These are phyloP conservation scores for Onthophagus sagittarius DNA, from an alignment of 2,888 invertebrate species.

Conservation along the genomic window DNA sequence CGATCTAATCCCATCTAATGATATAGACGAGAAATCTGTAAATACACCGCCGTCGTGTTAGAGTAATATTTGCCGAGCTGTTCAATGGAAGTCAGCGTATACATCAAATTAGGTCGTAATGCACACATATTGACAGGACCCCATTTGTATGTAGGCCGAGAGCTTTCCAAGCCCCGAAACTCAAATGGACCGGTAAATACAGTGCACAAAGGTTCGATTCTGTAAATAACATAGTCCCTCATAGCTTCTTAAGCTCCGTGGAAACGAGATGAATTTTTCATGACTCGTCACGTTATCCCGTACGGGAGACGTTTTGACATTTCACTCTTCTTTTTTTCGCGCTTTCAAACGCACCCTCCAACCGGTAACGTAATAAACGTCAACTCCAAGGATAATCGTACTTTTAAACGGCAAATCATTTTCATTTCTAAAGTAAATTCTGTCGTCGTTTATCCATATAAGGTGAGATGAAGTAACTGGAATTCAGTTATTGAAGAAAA, in stretches of 20 bases:
- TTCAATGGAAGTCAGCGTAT: neutral
- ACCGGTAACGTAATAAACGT: neutral
- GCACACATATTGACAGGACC: neutral
- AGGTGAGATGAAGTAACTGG: too few species aligned
- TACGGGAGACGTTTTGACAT: neutral
- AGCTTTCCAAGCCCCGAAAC: neutral
- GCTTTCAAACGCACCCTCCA: neutral
- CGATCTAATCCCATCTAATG: neutral
- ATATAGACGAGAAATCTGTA: neutral
- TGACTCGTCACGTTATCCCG: neutral
- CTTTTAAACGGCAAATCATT: too few species aligned
- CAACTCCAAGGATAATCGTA: neutral
- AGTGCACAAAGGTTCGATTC: neutral
- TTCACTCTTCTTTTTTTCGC: neutral
- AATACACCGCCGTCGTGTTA: neutral
- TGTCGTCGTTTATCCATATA: too few species aligned
- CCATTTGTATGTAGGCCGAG: neutral
- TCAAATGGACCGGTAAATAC: neutral
- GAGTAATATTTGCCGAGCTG: neutral
- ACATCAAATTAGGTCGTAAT: neutral
- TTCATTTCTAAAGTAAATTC: too few species aligned
- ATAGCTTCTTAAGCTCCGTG: neutral
- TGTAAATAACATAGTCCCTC: neutral
- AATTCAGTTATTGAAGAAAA: too few species aligned
- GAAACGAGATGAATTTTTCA: slow-evolving; percentile 6